phyloP scores from a whole-genome alignment of 2,113 vertebrate genomes.

The Myocastor coypus region DNA sequence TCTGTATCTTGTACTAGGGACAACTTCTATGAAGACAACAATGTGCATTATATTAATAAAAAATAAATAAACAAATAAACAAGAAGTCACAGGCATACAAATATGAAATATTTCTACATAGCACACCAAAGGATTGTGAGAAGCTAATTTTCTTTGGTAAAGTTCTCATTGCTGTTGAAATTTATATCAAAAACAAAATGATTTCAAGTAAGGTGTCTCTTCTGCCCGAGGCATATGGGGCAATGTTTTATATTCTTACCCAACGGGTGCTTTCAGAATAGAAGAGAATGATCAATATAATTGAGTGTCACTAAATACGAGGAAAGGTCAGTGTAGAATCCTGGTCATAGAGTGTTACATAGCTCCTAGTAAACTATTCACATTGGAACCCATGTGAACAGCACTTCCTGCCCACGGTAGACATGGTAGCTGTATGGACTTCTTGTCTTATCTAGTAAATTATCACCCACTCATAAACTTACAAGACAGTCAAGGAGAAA shows the following conservation, averaged over 20 bases:
- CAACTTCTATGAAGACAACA: no score
- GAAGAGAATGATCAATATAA: not conserved
- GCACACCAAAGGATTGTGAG: not conserved
- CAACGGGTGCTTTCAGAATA: not conserved
- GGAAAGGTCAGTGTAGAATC: not conserved
- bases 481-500: not conserved
- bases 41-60: no score
- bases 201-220: not conserved
- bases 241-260: not conserved
- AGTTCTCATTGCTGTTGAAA: conserved; percentile 1
- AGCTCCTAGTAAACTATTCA: not conserved
- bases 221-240: not conserved
- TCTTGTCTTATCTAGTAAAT: not conserved
- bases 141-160: not conserved
- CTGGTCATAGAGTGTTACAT: no score
- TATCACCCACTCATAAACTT: not conserved
- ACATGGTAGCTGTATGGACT: not conserved
- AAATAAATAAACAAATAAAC: no score
- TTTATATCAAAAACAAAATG: not conserved
- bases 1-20: no score
- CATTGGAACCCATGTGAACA: not conserved
- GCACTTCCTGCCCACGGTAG: not conserved
- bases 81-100: not conserved
- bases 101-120: not conserved
- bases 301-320: not conserved